Base-by-base conservation (phyloP, 2,113 vertebrate genomes). In the Stegastes partitus region DNA sequence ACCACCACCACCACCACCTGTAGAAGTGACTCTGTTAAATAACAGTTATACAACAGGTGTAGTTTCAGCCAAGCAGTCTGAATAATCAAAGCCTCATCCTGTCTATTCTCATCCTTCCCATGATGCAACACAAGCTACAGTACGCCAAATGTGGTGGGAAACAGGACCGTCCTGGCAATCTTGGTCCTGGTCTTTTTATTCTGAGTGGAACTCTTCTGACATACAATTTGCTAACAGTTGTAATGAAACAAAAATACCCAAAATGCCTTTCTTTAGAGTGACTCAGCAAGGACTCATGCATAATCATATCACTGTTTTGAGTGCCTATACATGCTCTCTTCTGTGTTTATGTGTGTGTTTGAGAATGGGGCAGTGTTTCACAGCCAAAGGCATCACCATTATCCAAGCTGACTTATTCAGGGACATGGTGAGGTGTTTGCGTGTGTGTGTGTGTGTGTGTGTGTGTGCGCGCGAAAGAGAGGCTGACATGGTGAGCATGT, bases 401-500 rank as follows among this genome's bases (percentile, higher is more conserved):
- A 84, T 89, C 78, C 66, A 62, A 63, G 73, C 79, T 50, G 85
- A 86, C 89, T 86, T 78, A 66, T 87, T 87, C 67, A 69, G 71
- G 74, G 78, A 74, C 66, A 78, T n/a, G 14, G 58, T 76, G 64
- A 70, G 19, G 54, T 21, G 37, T 50, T 55, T 12, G 56, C 3
- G 67, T 15, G 62, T 34, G 65, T 22, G 56, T 21, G 50, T 9
- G 28, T 64, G 50, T 49, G 54, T 68, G 65, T 59, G 70, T n/a
- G 49, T 50, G 15, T 58, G 64, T n/a, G 49, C 14, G 39, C 0
- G 22, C 4, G 11, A 21, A 45, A 39, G 53, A 64, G 64, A 82
- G 78, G 54, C 78, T 86, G 87, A 93, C 76, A 76, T 87, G 59
- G 81, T 65, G 83, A 90, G 92, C 69, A 31, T 93, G 92, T 91